Percentiles rank a stretch among this genome's conserved stretches.
phyloP scores from a whole-genome alignment of 2,113 vertebrate genomes.

The Proteles cristata region DNA sequence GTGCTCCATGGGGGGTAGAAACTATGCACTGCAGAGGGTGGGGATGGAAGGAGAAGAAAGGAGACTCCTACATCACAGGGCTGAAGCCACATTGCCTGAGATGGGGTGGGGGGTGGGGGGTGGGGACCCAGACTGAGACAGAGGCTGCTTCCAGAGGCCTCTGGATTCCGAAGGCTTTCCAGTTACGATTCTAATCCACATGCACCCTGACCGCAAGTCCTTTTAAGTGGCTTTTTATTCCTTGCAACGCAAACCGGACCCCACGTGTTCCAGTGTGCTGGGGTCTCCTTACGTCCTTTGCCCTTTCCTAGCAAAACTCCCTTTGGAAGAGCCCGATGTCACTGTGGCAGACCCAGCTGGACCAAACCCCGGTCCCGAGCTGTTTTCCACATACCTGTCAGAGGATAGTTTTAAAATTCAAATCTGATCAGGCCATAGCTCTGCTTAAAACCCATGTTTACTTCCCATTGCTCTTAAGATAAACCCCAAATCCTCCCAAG shows the following conservation, averaged over 20 bases:
- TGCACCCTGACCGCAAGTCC: conserved; percentile 40
- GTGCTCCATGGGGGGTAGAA: not conserved
- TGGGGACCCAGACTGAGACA: not conserved
- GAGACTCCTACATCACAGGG: not conserved
- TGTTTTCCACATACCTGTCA: not conserved
- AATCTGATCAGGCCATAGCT: not conserved
- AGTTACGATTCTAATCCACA: not conserved
- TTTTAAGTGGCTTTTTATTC: conserved; percentile 46
- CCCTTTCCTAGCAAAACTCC: not conserved
- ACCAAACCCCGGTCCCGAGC: not conserved
- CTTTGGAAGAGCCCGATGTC: not conserved
- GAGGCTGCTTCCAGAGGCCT: not conserved
- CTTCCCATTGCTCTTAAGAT: not conserved
- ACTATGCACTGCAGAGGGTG: not conserved
- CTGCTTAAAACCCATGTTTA: not conserved
- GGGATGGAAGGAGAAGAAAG: not conserved
- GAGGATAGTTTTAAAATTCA: not conserved
- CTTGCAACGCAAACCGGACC: not conserved
- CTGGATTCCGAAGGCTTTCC: not conserved
- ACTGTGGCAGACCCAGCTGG: not conserved
- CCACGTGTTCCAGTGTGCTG: not conserved
- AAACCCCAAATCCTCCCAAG: not conserved
- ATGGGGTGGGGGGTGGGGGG: not conserved
- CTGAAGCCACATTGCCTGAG: not conserved
- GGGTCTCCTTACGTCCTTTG: not conserved